phyloP scores from a whole-genome alignment of 2,113 vertebrate species.

The Symphodus melops region DNA sequence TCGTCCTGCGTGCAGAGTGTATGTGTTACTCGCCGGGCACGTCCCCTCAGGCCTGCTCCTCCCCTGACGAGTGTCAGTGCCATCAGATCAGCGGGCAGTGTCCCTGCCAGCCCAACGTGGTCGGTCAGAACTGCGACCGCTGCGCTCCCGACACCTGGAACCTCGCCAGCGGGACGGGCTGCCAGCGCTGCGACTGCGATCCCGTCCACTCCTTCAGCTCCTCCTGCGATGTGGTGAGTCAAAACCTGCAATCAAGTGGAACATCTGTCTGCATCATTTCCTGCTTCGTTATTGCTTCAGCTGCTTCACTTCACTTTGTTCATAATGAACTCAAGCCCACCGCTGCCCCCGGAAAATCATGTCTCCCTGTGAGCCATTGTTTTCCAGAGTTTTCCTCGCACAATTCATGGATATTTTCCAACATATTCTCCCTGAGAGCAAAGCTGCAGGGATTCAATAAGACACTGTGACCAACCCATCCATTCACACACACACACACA shows the following conservation, averaged over 20 bases:
- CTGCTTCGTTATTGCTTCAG: constrained; percentile 11
- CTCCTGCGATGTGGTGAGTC: constrained; percentile 89
- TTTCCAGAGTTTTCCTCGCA: constrained; percentile 25
- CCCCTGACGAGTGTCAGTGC: constrained; percentile 85
- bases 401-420: not conserved
- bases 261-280: constrained; percentile 8
- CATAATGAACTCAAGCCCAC: not conserved
- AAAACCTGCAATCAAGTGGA: not conserved
- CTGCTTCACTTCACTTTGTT: constrained; percentile 10
- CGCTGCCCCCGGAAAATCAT: not conserved
- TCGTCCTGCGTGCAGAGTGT: constrained; percentile 81
- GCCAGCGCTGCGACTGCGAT: constrained; percentile 88
- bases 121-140: constrained; percentile 90
- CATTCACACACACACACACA: constrained; percentile 26
- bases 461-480: constrained; percentile 18
- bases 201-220: constrained; percentile 82
- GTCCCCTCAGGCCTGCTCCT: constrained; percentile 77
- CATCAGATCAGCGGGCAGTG: constrained; percentile 88
- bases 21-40: constrained; percentile 89
- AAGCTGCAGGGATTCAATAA: constrained; percentile 1
- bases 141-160: constrained; percentile 92
- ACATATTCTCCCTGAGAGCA: not conserved
- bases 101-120: constrained; percentile 88
- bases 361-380: constrained; percentile 11
- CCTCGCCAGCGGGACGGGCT: constrained; percentile 87